phyloP scores from a whole-genome alignment of 1,140 invertebrate species.

The Lordiphosa clarofinis region DNA sequence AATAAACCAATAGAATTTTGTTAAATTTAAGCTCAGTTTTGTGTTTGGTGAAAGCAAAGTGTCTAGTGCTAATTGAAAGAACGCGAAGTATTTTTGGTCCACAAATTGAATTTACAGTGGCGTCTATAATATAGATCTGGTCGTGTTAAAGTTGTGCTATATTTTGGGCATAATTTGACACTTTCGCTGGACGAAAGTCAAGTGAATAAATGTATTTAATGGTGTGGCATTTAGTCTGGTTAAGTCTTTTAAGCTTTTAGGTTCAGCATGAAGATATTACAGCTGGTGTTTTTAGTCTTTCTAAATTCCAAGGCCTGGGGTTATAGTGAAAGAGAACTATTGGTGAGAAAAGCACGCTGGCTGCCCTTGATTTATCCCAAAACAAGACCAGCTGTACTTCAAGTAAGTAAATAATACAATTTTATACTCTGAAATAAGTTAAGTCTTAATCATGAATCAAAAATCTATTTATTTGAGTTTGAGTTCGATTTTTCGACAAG shows the following conservation, averaged over 20 bases:
- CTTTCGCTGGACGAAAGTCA: constrained; percentile 54
- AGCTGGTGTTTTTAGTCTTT: background rate
- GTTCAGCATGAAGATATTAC: background rate
- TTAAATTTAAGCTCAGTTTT: constrained; percentile 30
- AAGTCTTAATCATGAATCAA: background rate
- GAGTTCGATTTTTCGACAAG: too few relatives aligned
- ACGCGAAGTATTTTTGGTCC: constrained; percentile 32
- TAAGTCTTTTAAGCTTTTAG: background rate
- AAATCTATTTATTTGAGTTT: background rate
- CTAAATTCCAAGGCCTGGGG: background rate
- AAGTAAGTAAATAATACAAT: constrained; percentile 18
- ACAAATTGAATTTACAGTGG: constrained; percentile 36
- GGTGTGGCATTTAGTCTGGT: constrained; percentile 18
- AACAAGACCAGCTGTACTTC: constrained; percentile 37
- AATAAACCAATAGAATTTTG: constrained; percentile 41
- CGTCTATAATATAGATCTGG: constrained; percentile 18
- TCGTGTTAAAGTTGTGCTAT: constrained; percentile 22
- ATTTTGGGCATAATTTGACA: constrained; percentile 28
- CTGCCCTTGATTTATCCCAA: constrained; percentile 50
- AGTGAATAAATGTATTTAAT: constrained; percentile 3
- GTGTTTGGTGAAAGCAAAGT: constrained; percentile 3
- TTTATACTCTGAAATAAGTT: background rate
- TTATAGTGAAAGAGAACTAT: constrained; percentile 32
- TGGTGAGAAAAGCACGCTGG: constrained; percentile 56
- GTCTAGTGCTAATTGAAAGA: constrained; percentile 54